These are phyloP conservation scores for Synanthedon andrenaeformis DNA, from an alignment of 2,888 invertebrate species.

Conservation along the genomic window DNA sequence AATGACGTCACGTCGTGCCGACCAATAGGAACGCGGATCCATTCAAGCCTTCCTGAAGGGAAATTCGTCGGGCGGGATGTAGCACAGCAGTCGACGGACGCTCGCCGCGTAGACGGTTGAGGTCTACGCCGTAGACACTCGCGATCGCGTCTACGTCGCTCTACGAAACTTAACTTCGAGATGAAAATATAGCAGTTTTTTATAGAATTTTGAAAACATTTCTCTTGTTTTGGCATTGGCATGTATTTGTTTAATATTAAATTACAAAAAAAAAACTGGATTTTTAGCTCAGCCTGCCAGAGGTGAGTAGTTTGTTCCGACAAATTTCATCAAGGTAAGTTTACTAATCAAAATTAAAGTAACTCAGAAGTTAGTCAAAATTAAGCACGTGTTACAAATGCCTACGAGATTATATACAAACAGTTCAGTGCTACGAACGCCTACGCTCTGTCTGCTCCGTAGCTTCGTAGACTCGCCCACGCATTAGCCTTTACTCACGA, in stretches of 20 bases:
- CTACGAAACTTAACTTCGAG: neutral
- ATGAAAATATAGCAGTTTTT: neutral
- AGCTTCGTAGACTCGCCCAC: constrained; percentile 64
- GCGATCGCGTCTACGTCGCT: constrained; percentile 4
- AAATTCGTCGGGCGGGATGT: constrained; percentile 58
- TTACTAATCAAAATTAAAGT: neutral
- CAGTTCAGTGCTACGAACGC: constrained; percentile 45
- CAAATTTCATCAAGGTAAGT: neutral
- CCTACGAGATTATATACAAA: constrained; percentile 17
- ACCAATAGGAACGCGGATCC: constrained; percentile 75
- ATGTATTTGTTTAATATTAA: constrained; percentile 1
- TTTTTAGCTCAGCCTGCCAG: neutral
- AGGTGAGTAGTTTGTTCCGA: neutral
- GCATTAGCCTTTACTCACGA: constrained; percentile 28
- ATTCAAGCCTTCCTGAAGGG: constrained; percentile 76
- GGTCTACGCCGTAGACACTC: constrained; percentile 11
- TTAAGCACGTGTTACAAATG: neutral
- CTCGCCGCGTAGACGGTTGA: constrained; percentile 33
- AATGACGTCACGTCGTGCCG: constrained; percentile 75
- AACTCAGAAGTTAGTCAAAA: neutral
- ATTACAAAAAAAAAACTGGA: neutral
- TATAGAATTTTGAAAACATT: neutral
- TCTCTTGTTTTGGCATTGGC: constrained; percentile 1
- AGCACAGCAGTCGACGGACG: constrained; percentile 51
- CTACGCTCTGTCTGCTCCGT: constrained; percentile 59